Conservation (phyloP, 2,888 invertebrate species). For the Tipula confusa region DNA sequence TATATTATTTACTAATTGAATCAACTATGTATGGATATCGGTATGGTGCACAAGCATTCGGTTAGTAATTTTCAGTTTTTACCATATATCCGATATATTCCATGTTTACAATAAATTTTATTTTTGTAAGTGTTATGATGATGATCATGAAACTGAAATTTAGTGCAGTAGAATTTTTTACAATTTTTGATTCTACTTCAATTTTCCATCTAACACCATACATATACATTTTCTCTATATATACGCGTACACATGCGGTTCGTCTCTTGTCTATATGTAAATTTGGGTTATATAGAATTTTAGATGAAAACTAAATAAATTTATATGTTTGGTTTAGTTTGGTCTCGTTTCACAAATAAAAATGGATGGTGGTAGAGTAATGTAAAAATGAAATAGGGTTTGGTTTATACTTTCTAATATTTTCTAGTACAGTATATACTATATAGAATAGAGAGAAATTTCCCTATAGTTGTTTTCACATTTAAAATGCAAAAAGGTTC, state of each 20-base stretch:
- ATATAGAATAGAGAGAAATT: too few species aligned
- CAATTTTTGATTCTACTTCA: background rate
- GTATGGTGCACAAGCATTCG: background rate
- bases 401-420: background rate
- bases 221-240: background rate
- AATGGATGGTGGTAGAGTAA: background rate
- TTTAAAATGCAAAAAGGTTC: background rate
- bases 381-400: background rate
- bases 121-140: background rate
- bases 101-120: background rate
- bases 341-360: background rate
- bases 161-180: background rate
- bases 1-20: background rate
- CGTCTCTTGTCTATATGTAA: background rate
- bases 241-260: background rate
- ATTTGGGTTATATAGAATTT: background rate
- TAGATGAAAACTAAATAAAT: background rate
- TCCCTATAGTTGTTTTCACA: background rate
- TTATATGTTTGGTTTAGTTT: background rate
- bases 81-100: background rate
- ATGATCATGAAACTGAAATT: background rate
- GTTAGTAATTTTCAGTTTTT: background rate
- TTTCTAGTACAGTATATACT: background rate
- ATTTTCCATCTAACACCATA: background rate
- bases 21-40: background rate